These are phyloP conservation scores for Drosophila vallismaia DNA, from an alignment of 2,888 invertebrate species.

Conservation along the genomic window DNA sequence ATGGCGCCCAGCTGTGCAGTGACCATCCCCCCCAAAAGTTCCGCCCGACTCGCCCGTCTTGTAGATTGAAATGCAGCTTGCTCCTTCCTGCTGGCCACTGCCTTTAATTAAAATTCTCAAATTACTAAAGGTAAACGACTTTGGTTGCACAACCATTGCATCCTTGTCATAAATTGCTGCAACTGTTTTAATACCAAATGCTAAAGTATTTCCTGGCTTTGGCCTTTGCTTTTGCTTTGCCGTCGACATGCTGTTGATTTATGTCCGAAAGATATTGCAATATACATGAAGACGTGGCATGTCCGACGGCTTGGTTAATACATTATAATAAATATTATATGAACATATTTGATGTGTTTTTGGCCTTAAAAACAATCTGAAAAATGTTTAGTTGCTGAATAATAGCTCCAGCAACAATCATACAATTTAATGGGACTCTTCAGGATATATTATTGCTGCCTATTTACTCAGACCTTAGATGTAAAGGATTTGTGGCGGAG, in stretches of 20 bases:
- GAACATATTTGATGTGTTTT: conserved; percentile 7
- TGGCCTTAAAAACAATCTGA: not conserved
- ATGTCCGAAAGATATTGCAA: conserved; percentile 29
- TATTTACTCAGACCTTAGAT: conserved; percentile 1
- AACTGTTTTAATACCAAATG: conserved; percentile 46
- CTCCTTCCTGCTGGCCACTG: conserved; percentile 47
- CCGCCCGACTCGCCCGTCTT: not conserved
- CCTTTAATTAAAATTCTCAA: conserved; percentile 72
- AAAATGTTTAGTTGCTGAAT: not conserved
- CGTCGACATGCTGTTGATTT: conserved; percentile 28
- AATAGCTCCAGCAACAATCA: not conserved
- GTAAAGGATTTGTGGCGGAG: conserved; percentile 21
- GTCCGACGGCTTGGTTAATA: not conserved
- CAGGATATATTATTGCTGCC: not conserved
- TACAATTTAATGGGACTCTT: not conserved
- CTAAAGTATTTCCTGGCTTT: conserved; percentile 11
- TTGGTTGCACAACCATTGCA: conserved; percentile 41
- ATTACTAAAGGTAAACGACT: conserved; percentile 69
- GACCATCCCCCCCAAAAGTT: conserved; percentile 1
- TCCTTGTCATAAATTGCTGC: conserved; percentile 51
- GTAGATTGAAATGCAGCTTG: conserved; percentile 39
- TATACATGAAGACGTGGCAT: not conserved
- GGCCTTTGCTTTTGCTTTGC: conserved; percentile 20
- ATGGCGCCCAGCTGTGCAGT: conserved; percentile 44
- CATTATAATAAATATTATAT: conserved; percentile 20